Conservation (phyloP, 2,113 vertebrate species). For the Alexandromys fortis region DNA sequence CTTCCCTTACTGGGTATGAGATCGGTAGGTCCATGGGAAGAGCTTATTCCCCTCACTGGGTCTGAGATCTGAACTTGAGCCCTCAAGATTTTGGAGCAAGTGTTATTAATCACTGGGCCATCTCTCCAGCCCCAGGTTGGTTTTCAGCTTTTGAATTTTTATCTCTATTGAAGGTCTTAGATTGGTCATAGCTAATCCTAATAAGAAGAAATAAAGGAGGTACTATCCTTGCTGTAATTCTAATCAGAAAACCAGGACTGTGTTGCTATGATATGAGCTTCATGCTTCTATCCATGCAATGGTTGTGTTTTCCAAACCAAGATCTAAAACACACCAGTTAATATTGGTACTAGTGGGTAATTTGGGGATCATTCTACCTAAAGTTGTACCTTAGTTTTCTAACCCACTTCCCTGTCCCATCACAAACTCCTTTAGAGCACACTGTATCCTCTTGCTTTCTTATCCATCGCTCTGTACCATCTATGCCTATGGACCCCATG, state of each 20-base stretch:
- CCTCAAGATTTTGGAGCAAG: background rate
- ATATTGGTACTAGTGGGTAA: background rate
- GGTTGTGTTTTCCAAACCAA: conserved; percentile 31
- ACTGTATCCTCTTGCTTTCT: background rate
- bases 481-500: background rate
- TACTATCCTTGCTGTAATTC: background rate
- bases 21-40: background rate
- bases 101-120: background rate
- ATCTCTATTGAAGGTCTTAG: background rate
- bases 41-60: background rate
- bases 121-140: background rate
- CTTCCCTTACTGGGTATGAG: background rate
- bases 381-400: background rate
- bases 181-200: conserved; percentile 6
- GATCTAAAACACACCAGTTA: background rate
- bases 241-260: conserved; percentile 40
- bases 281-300: background rate
- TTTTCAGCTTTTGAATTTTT: background rate
- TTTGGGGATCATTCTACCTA: background rate
- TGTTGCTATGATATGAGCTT: background rate
- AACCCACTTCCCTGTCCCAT: background rate
- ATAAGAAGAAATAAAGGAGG: background rate
- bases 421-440: background rate
- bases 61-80: background rate
- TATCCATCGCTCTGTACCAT: background rate